phyloP scores from a whole-genome alignment of 1,140 invertebrate genomes.

The Dreissena polymorpha region DNA sequence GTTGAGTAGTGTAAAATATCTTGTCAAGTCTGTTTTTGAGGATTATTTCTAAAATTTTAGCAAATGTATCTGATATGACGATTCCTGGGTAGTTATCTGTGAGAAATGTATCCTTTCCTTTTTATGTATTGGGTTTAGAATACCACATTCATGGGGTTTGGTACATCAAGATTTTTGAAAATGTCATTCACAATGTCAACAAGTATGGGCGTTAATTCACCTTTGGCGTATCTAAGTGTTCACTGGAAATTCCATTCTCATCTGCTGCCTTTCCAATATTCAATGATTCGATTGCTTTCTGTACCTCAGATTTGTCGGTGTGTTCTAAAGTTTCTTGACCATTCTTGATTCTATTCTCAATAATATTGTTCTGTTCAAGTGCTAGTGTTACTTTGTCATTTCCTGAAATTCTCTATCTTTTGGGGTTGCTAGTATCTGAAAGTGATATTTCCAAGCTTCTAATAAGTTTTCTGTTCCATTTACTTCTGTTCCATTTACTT shows the following conservation, averaged over 20 bases:
- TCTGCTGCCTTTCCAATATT: conserved; percentile 5
- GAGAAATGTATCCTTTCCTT: background rate
- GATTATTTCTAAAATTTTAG: background rate
- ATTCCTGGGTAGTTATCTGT: conserved; percentile 8
- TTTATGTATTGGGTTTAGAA: background rate
- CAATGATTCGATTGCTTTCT: background rate
- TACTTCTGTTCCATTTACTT: background rate
- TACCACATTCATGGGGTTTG: background rate
- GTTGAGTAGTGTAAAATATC: background rate
- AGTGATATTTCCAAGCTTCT: background rate
- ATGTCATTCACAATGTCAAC: background rate
- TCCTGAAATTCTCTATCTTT: background rate
- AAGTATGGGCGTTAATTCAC: background rate
- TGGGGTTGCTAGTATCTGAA: background rate
- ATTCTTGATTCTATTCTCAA: background rate
- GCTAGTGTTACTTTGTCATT: background rate
- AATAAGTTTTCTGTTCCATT: background rate
- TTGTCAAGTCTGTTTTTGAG: conserved; percentile 3
- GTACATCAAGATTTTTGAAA: conserved; percentile 2
- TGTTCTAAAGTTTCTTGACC: background rate
- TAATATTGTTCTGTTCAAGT: background rate
- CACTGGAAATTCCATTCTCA: background rate
- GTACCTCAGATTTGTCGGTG: background rate
- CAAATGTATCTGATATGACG: background rate
- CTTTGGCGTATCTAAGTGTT: background rate